phyloP scores from a whole-genome alignment of 2,797 vertebrate species.

The Neostethus bicornis region DNA sequence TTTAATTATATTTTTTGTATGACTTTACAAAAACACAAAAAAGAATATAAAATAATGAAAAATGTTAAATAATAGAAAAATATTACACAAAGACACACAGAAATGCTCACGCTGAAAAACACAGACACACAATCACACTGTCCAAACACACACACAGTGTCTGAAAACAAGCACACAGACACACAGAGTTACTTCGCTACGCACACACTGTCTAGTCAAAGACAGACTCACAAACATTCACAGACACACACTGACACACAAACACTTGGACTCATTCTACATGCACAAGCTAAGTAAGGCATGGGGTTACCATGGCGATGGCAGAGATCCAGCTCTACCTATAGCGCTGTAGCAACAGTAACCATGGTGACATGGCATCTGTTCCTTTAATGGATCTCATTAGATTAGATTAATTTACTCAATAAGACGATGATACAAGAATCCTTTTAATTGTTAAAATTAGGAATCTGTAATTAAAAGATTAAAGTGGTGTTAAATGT shows the following conservation, averaged over 20 bases:
- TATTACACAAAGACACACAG: too few relatives aligned
- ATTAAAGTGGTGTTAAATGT: conserved; percentile 1
- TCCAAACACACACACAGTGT: conserved; percentile 28
- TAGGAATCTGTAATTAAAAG: conserved; percentile 15
- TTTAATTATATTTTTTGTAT: too few relatives aligned
- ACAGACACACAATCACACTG: too few relatives aligned
- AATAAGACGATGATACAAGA: conserved; percentile 30
- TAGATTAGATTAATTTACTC: conserved; percentile 57
- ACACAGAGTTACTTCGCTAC: too few relatives aligned
- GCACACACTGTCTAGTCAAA: conserved; percentile 20
- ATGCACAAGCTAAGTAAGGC: conserved; percentile 56
- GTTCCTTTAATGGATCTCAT: conserved; percentile 64
- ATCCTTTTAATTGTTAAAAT: conserved; percentile 33
- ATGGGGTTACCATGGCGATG: conserved; percentile 75
- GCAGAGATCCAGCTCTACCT: conserved; percentile 67
- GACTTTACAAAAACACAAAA: too few relatives aligned
- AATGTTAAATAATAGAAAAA: too few relatives aligned
- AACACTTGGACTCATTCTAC: conserved; percentile 16
- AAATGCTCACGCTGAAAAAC: too few relatives aligned
- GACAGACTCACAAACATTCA: conserved; percentile 10
- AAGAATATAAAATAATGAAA: too few relatives aligned
- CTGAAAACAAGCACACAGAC: conserved; percentile 4
- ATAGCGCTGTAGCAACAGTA: conserved; percentile 71
- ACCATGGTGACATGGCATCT: conserved; percentile 70
- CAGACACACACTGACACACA: conserved; percentile 7